A percentile compares a stretch with the other conserved stretches of the same genome.
These are phyloP conservation scores for Hecatera dysodea DNA, from an alignment of 2,888 invertebrate genomes.

Conservation along the genomic window DNA sequence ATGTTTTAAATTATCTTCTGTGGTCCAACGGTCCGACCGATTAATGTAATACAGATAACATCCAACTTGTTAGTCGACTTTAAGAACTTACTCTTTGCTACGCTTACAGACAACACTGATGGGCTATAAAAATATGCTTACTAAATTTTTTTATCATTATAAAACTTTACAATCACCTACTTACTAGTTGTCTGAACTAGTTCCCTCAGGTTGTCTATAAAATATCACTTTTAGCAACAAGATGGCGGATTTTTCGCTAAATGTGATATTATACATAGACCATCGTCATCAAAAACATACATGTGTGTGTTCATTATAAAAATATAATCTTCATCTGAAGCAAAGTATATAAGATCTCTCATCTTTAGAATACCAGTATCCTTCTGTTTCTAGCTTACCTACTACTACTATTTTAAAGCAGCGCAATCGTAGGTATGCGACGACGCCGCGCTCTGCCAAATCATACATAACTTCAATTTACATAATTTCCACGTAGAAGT, in stretches of 20 bases:
- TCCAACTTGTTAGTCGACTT: constrained; percentile 28
- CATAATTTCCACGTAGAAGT: constrained; percentile 23
- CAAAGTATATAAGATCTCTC: background rate
- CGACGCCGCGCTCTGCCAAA: constrained; percentile 16
- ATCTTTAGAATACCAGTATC: background rate
- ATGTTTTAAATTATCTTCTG: no score
- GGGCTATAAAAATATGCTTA: background rate
- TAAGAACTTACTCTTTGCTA: constrained; percentile 6
- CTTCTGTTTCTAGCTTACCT: constrained; percentile 22
- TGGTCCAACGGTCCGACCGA: no score
- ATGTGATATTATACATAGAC: no score
- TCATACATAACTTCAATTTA: constrained; percentile 15
- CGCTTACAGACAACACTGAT: background rate
- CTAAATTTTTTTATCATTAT: background rate
- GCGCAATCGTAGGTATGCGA: constrained; percentile 7
- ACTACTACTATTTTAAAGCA: constrained; percentile 30
- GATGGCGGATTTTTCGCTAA: no score
- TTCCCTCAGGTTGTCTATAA: no score
- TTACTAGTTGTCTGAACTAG: no score
- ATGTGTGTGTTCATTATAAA: no score
- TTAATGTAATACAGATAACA: background rate
- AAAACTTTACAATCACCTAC: no score
- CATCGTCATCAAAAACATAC: no score
- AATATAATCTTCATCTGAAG: background rate
- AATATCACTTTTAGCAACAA: no score